Evolutionary conservation across 2,113 vertebrate species (phyloP), one percentile per base, ranked within the genome.

Genomic region (Callaeas wilsoni): DNA sequence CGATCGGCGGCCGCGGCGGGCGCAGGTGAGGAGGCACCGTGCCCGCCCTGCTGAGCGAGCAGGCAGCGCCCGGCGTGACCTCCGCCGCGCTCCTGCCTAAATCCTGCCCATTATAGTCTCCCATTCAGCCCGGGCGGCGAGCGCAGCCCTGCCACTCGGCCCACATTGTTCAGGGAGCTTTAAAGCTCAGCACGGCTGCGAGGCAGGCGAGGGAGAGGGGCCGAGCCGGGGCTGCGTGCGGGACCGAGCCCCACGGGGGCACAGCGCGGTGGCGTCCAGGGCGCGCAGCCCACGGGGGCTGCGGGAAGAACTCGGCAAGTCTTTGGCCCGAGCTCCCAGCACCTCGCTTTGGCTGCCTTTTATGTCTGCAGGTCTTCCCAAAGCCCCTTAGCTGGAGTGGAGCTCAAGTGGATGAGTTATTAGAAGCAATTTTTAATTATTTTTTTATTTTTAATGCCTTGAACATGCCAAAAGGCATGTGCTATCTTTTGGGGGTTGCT

Each of bases 21-120:
- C 59, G 94, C 97, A 98, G 98, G 98, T 98, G 97, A 98, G 98
- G 97, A 98, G 98, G 79, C 35, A 73, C 94, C 94, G 71, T 60
- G 63, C 93, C 87, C 76, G 63, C 85, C 71, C 47, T 95, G 89
- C 97, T 97, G 96, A 97, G 92, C 70, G 94, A 94, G 97, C 94
- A 97, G 88, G 81, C 96, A 82, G 96, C 81, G 81, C 96, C 94
- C 80, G 81, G 29, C 93, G 83, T 95, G 96, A 96, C 96, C 97
- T 95, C 96, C 79, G 89, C 92, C 63, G 47, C 75, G 89, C 95
- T 86, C 23, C 93, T 87, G 95, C 95, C 94, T 95, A 97, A 97
- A 98, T 96, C 97, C 97, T 93, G 90, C 96, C 95, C 55, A 96
- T 96, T 96, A 97, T 96, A 97, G 97, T 63, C 77, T 63, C 81